These are phyloP conservation scores for Athalia rosae DNA, from an alignment of 2,888 invertebrate species.

Conservation along the genomic window DNA sequence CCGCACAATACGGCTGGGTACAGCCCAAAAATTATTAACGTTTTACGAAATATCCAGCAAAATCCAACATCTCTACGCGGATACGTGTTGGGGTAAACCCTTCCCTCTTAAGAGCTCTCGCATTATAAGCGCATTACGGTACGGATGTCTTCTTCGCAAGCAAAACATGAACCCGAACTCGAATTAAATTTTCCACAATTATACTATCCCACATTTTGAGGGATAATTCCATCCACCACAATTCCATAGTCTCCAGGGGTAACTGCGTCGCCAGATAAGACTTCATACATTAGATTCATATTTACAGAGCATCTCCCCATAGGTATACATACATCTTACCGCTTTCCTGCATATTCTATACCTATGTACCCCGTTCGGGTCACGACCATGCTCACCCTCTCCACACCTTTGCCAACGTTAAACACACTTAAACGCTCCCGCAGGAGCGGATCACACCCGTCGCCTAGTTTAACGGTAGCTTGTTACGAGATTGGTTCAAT, in stretches of 20 bases:
- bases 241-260: constrained; percentile 36
- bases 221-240: constrained; percentile 41
- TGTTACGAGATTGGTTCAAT: constrained; percentile 30
- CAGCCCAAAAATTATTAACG: too few species aligned
- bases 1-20: too few species aligned
- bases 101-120: not conserved
- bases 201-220: constrained; percentile 7
- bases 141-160: constrained; percentile 6
- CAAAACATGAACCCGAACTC: constrained; percentile 6
- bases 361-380: constrained; percentile 6
- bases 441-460: constrained; percentile 17
- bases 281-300: constrained; percentile 44
- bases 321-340: too few species aligned
- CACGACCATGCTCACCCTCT: not conserved
- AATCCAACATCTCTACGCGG: too few species aligned
- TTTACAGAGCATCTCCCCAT: constrained; percentile 31
- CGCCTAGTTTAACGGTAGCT: constrained; percentile 31
- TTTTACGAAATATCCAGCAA: too few species aligned
- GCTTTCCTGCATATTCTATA: not conserved
- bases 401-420: constrained; percentile 23
- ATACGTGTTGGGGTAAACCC: too few species aligned
- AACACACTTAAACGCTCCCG: constrained; percentile 34
- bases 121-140: not conserved
- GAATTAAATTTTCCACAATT: constrained; percentile 29
- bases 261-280: constrained; percentile 44